Percentiles rank a stretch among this genome's conserved stretches.
These are phyloP conservation scores for Pinna nobilis DNA, from an alignment of 1,140 invertebrate species.

Conservation along the genomic window DNA sequence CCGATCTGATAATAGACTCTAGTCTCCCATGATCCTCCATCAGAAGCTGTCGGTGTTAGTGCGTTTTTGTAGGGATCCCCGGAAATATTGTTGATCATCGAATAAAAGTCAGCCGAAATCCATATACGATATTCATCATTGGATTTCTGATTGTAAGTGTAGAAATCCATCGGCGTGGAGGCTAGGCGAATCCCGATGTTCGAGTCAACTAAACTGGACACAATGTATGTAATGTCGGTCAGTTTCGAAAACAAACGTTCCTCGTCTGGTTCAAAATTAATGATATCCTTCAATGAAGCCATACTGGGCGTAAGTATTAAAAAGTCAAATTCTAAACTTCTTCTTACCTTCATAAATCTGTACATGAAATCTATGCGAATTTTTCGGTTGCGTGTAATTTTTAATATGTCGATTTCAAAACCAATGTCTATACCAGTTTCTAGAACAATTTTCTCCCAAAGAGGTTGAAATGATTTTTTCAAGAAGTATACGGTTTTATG, in stretches of 20 bases:
- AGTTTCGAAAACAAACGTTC: neutral
- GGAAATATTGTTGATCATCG: neutral
- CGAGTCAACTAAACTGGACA: neutral
- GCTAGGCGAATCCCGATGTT: neutral
- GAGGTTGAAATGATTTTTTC: conserved; percentile 2
- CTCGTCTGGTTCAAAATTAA: neutral
- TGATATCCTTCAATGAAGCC: neutral
- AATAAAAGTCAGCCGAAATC: neutral
- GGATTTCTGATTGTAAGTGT: neutral
- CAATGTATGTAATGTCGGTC: neutral
- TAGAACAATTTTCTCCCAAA: neutral
- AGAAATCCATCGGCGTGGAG: neutral
- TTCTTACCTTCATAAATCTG: no score
- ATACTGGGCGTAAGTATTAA: conserved; percentile 2
- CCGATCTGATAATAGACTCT: conserved; percentile 14
- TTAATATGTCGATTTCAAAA: neutral
- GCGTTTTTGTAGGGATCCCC: neutral
- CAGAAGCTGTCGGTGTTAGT: neutral
- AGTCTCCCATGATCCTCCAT: neutral
- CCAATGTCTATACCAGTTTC: neutral
- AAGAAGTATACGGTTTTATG: neutral
- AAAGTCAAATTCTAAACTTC: conserved; percentile 8
- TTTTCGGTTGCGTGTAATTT: neutral
- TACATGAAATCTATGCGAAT: neutral
- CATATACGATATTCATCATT: conserved; percentile 1